These are phyloP conservation scores for Hirtodrosophila alboralis DNA, from an alignment of 2,888 invertebrate genomes.

Conservation along the genomic window DNA sequence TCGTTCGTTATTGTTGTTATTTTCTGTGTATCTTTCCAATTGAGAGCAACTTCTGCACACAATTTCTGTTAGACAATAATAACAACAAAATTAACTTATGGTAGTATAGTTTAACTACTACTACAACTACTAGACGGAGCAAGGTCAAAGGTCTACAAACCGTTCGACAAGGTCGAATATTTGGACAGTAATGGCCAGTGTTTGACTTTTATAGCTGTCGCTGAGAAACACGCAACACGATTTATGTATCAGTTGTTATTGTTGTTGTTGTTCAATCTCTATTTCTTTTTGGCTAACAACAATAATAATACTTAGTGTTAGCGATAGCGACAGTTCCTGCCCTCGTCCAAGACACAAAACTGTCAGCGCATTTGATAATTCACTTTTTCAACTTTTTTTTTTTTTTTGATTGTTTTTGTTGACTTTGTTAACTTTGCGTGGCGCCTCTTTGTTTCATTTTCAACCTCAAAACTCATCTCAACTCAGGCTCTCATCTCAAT, in stretches of 20 bases:
- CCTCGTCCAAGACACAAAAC: constrained; percentile 59
- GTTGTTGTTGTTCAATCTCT: constrained; percentile 2
- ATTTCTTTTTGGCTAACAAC: constrained; percentile 7
- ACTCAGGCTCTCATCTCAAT: constrained; percentile 42
- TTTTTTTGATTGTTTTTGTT: constrained; percentile 26
- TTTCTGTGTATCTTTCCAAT: constrained; percentile 70
- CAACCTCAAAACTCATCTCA: constrained; percentile 15
- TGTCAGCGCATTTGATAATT: constrained; percentile 73
- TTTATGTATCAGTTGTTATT: constrained; percentile 55
- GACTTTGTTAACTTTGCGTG: constrained; percentile 32
- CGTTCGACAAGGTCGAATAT: constrained; percentile 67
- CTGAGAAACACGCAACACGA: constrained; percentile 69
- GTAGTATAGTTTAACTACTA: constrained; percentile 34
- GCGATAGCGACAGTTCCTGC: constrained; percentile 49
- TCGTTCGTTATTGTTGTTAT: constrained; percentile 34
- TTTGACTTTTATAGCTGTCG: constrained; percentile 70
- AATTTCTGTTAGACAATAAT: constrained; percentile 45
- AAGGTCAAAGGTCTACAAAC: constrained; percentile 77
- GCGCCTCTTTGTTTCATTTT: constrained; percentile 66
- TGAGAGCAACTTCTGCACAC: constrained; percentile 73
- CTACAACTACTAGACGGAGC: constrained; percentile 58
- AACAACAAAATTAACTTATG: constrained; percentile 32
- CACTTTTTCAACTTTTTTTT: constrained; percentile 47
- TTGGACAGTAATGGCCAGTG: constrained; percentile 73
- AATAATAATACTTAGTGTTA: constrained; percentile 14